Evolutionary conservation across 1,140 invertebrate genomes (phyloP), one percentile per base, ranked within the genome.

Genomic region (Cryptotermes secundus): DNA sequence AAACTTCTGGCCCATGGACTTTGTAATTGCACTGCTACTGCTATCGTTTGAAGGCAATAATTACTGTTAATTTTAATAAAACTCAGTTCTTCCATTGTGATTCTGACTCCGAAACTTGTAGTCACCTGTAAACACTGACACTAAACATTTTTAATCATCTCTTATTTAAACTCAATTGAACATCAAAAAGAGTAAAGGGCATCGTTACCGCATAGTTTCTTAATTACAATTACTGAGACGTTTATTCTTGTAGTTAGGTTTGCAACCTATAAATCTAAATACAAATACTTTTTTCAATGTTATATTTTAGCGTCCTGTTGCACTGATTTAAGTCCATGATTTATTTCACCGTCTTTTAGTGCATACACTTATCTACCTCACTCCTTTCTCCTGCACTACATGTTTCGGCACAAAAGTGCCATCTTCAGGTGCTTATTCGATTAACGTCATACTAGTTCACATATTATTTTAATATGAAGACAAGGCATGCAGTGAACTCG

Each of bases 1-100:
- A 22, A 31, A 72, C 7, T 72, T 72, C 24, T 72, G 59, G 59
- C 9, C 59, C 45, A 72, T 0, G 3, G 26, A 72, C 26, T 72
- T 72, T 72, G 3, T 10, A 72, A 31, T 72, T 10, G 9, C 59
- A 14, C 2, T 72, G 59, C 16, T 22, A n/a, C 12, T 59, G 6
- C 24, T 26, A 72, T n/a, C 26, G n/a, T 72, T 72, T 31, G n/a
- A 31, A 72, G 26, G 6, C 59, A 31, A 31, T 72, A 72, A 72
- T 72, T 72, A 72, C 26, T 26, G 59, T 72, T 72, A 72, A 72
- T 72, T 72, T n/a, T 72, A 72, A 72, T 72, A 26, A 72, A 31
- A 72, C 26, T n/a, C n/a, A 1, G 10, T 7, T n/a, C 59, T 72
- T 26, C 59, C n/a, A 26, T 1, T n/a, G 26, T 72, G n/a, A 72